Base-by-base conservation (phyloP, 2,888 invertebrate genomes). In the Apeira syringaria region DNA sequence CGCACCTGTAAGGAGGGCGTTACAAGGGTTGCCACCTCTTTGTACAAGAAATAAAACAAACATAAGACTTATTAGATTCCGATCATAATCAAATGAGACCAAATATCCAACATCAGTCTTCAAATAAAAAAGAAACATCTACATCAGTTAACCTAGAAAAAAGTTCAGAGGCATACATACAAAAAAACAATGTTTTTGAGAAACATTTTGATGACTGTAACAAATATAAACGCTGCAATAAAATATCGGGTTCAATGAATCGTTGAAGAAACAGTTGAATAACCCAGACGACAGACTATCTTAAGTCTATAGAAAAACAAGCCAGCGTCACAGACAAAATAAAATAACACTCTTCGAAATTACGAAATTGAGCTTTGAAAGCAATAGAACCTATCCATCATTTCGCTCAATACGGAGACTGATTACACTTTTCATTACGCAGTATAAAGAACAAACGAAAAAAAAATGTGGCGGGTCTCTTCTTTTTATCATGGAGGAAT, bases 371-470 rank as follows among this genome's bases (percentile, higher is more conserved):
- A 33, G 37, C 36, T 32, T 28, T 37, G 31, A 31, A 25, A 37
- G 43, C 56, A 59, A 56, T 39, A 52, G 27, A 57, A 41, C 47
- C 37, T 55, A 62, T 67, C 56, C 56, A 67, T 73, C 68, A 68
- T 56, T 59, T 32, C 36, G 24, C 45, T 59, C 53, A 55, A 53
- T 59, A 61, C 47, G 47, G 66, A 66, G 61, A 69, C 59, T 62
- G 64, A 77, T 77, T 74, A 79, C 64, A 69, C 68, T 80, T 78
- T 81, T 76, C 72, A 79, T 75, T 75, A 71, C 68, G 61, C 43
- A 50, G 47, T 60, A 54, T 51, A 24, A 50, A 54, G 35, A 43
- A 51, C 50, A 51, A 55, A 58, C 44, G 51, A 53, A 58, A 57
- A 53, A 51, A 24, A 29, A 5, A 41, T 33, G 25, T 13, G 10